Percentiles rank a stretch among this genome's conserved stretches.
Evolutionary conservation across 2,888 invertebrate genomes (phyloP).

Genomic region (Pterobdella sp.): DNA sequence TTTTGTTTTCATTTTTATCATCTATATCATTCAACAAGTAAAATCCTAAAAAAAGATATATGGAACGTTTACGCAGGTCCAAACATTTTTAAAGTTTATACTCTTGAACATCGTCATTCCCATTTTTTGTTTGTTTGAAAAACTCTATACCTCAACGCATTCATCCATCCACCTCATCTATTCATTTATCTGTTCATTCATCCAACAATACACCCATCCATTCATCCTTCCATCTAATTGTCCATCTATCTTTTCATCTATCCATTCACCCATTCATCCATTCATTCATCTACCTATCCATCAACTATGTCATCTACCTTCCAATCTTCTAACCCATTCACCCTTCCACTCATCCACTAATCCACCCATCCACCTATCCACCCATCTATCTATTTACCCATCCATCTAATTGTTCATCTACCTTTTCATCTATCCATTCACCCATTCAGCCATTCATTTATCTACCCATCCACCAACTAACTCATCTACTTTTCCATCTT

Average conservation of each 20-base stretch:
- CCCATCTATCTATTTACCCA: not conserved
- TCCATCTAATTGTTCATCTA: not conserved
- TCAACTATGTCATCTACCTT: not conserved
- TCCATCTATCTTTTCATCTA: not conserved
- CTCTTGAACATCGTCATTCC: too few species aligned
- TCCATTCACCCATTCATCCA: not conserved
- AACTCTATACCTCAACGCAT: too few species aligned
- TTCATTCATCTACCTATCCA: not conserved
- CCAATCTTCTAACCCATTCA: not conserved
- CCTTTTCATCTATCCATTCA: not conserved
- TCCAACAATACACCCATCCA: too few species aligned
- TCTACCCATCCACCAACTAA: not conserved
- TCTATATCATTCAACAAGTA: too few species aligned
- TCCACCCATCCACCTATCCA: not conserved
- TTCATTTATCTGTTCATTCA: too few species aligned
- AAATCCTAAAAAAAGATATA: too few species aligned
- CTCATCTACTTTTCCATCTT: not conserved
- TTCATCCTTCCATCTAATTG: too few species aligned
- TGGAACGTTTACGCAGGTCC: too few species aligned
- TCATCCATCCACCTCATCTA: too few species aligned
- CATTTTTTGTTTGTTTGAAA: too few species aligned
- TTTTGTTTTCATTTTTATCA: too few species aligned
- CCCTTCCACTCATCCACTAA: not conserved
- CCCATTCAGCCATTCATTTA: not conserved
- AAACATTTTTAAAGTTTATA: too few species aligned